phyloP scores from a whole-genome alignment of 2,797 vertebrate species.

The Antennarius maculatus region DNA sequence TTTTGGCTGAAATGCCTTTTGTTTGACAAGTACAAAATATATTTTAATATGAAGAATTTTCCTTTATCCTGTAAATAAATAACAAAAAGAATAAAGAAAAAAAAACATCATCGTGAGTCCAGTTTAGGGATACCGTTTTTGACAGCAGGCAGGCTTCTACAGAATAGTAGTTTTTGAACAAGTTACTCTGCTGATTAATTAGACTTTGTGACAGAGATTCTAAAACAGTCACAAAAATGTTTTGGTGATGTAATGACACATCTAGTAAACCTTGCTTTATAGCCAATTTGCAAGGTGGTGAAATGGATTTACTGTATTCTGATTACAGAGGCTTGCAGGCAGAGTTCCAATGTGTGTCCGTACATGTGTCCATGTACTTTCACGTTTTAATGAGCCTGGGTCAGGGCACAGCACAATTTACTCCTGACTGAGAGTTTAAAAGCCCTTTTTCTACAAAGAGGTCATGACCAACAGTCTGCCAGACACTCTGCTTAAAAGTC shows the following conservation, averaged over 20 bases:
- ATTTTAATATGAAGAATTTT: background rate
- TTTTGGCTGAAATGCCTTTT: background rate
- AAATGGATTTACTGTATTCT: constrained; percentile 21
- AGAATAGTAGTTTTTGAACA: constrained; percentile 10
- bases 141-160: background rate
- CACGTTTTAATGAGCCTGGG: constrained; percentile 52
- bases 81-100: background rate
- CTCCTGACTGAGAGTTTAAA: constrained; percentile 41
- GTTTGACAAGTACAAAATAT: background rate
- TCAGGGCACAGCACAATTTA: constrained; percentile 45
- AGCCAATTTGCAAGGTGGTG: constrained; percentile 29
- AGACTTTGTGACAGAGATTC: constrained; percentile 10
- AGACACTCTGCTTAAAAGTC: constrained; percentile 36
- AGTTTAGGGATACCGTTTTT: background rate
- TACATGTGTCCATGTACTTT: constrained; percentile 25
- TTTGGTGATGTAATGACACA: constrained; percentile 30
- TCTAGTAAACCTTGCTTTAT: constrained; percentile 20
- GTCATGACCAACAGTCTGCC: constrained; percentile 37
- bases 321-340: constrained; percentile 23
- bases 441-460: constrained; percentile 33
- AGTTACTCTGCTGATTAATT: constrained; percentile 14
- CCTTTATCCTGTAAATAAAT: background rate
- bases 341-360: constrained; percentile 26
- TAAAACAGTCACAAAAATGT: constrained; percentile 10
- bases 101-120: background rate